Evolutionary conservation across 64 coral and sea anemone species (phyloP), one percentile per base, ranked within the genome.

Genomic region (Actinia tenebrosa): DNA sequence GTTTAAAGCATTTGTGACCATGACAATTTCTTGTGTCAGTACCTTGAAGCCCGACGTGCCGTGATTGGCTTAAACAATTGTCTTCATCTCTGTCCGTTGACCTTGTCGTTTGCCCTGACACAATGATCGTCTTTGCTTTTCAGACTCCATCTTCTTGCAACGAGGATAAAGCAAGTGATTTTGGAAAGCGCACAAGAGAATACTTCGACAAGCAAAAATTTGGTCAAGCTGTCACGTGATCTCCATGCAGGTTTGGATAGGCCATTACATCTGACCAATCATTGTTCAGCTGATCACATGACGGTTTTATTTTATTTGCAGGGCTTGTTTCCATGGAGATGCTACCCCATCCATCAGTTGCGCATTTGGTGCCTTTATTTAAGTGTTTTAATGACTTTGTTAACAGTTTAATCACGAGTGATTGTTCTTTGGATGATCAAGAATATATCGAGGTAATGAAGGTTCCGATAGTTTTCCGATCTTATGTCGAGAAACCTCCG

Each of bases 331-430:
- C 79, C 58, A 44, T 82, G 25, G 90, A 92, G 80, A 75, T 71
- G 14, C 44, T 92, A 14, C 86, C 90, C 0, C 90, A 92, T 72
- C 85, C 90, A 18, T 46, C 86, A 20, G 85, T 92, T 19, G 85
- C 86, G 7, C 90, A 92, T 71, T 84, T 92, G 43, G 43, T 83
- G 3, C 90, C 90, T 13, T 83, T 92, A 26, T 92, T 92, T 63
- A 87, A 87, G 63, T 30, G 44, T 25, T 64, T 85, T 4, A 85
- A 59, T 59, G 42, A 44, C 7, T 85, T 85, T 85, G 5, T 85
- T 25, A 5, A 85, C 10, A 25, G 56, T 2, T 61, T 85, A 46
- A 64, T 85, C 14, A 10, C 63, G 60, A 18, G 1, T 19, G 83
- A 37, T 63, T 20, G 44, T 27, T 54, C n/a, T 14, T 43, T 85